Evolutionary conservation across 2,113 vertebrate species (phyloP).

Genomic region (Chaenogobius annularis): DNA sequence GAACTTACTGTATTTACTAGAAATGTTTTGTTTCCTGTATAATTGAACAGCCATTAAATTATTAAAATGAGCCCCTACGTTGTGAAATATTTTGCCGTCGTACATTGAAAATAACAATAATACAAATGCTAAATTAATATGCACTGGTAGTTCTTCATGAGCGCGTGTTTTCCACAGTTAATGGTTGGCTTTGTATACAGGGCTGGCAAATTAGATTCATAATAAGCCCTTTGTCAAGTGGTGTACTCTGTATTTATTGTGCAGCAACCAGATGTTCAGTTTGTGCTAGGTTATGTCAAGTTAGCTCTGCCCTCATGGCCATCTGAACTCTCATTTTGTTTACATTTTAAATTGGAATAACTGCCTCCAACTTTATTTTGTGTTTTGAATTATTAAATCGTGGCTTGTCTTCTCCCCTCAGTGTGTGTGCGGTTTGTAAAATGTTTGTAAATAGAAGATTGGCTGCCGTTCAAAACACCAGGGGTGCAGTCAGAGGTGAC

Average conservation of each 20-base stretch:
- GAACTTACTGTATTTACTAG: conserved; percentile 40
- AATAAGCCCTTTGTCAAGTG: conserved; percentile 2
- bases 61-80: not conserved
- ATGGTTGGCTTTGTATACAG: not conserved
- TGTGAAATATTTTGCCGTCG: not conserved
- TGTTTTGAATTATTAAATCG: too few species aligned
- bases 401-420: too few species aligned
- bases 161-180: conserved; percentile 1
- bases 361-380: not conserved
- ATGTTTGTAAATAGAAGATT: too few species aligned
- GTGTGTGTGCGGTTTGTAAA: too few species aligned
- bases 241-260: not conserved
- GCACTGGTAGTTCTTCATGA: conserved; percentile 1
- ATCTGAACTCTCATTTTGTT: not conserved
- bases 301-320: not conserved
- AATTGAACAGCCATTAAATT: not conserved
- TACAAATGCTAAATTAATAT: conserved; percentile 5
- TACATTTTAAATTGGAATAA: not conserved
- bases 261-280: not conserved
- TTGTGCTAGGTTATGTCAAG: not conserved
- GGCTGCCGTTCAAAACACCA: too few species aligned
- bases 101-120: conserved; percentile 2
- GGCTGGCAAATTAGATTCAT: conserved; percentile 1
- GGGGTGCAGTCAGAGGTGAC: too few species aligned
- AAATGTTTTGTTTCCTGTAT: conserved; percentile 24